Percentiles rank a stretch among this genome's conserved stretches.
Conservation (phyloP, 2,888 invertebrate genomes). For the Lithophane ornitopus region DNA sequence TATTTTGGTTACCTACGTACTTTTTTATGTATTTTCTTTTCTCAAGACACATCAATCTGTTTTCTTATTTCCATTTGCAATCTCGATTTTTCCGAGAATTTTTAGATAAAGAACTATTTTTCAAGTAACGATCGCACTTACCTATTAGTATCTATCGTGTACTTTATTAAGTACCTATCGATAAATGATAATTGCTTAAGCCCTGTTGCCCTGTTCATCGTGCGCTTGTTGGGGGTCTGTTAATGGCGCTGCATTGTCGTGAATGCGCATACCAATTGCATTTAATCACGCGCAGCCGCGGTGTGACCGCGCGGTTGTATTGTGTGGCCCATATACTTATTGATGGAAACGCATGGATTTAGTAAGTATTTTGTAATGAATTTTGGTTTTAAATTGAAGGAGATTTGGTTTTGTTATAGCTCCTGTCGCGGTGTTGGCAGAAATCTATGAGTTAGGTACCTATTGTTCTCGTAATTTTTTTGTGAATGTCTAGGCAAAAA, state of each 20-base stretch:
- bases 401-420: background rate
- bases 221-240: slow-evolving; percentile 58
- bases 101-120: background rate
- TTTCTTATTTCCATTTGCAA: background rate
- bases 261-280: slow-evolving; percentile 64
- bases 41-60: background rate
- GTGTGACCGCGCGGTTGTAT: slow-evolving; percentile 47
- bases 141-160: no score
- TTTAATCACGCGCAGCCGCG: slow-evolving; percentile 61
- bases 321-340: slow-evolving; percentile 42
- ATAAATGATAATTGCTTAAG: slow-evolving; percentile 32
- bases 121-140: no score
- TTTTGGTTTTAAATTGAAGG: background rate
- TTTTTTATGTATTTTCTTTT: background rate
- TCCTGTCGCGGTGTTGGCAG: background rate
- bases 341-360: slow-evolving; percentile 1
- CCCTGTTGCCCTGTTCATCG: slow-evolving; percentile 34
- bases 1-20: no score
- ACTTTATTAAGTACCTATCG: background rate
- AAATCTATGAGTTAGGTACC: no score
- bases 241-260: slow-evolving; percentile 60
- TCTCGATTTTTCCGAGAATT: background rate
- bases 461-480: background rate
- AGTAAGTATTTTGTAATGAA: background rate
- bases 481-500: background rate